Evolutionary conservation across 2,888 invertebrate genomes (phyloP), one percentile per base, ranked within the genome.

Genomic region (Tetragonisca angustula): DNA sequence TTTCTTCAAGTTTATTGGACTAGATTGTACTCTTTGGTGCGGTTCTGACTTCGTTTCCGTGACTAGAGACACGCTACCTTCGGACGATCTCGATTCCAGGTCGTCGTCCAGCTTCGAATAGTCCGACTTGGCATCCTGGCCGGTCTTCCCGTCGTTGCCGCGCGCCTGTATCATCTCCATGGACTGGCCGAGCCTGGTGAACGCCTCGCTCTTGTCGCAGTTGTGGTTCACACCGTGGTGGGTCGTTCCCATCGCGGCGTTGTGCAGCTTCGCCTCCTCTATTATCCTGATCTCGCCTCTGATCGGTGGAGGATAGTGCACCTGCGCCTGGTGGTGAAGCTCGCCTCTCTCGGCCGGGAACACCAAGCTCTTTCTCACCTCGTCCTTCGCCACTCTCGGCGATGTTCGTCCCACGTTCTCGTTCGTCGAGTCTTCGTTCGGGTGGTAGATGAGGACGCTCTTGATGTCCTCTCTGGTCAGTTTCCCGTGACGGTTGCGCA

Each of bases 401-500:
- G 90, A 88, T 19, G 70, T 82, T n/a, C 90, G 83, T 17, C 91
- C 93, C 11, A 91, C 76, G 6, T 86, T 92, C 0, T 97, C 97
- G 87, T 97, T 97, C 71, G 97, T 97, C 0, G 97, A 97, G 92
- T 98, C 98, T 95, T 98, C 98, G 2, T 97, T 97, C 0, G 98
- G 97, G 93, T 98, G 98, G 91, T 98, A 98, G 84, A 98, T 97
- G 75, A 99, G 97, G 11, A 97, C 96, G 87, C 97, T 97, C 93
- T 98, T 98, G 0, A 99, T 97, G 90, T 99, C 98, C 89, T 98
- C 98, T 76, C 98, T 96, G 2, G 97, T 97, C 1, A 97, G 96
- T 94, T 98, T 98, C 0, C 97, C 97, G 92, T 99, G 99, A 43
- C 98, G 96, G 94, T 99, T 99, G 87, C 98, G 96, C 90, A 99